Evolutionary conservation across 2,113 vertebrate genomes (phyloP).

Genomic region (Aegotheles bennettii): DNA sequence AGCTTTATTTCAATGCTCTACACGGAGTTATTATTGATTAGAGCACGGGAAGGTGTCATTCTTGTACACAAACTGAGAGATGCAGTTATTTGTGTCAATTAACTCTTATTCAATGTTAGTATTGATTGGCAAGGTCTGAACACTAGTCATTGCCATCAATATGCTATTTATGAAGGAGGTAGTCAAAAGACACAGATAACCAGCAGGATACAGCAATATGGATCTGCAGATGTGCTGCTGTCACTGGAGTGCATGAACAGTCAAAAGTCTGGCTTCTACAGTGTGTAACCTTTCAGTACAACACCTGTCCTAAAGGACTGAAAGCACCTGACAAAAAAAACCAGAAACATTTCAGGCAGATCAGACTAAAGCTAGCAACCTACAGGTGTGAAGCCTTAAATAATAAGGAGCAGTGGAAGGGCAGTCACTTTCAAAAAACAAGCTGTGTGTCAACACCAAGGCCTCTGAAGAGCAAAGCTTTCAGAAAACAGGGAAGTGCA

Average conservation of each 20-base stretch:
- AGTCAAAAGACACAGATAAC: conserved; percentile 56
- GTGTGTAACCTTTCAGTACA: conserved; percentile 16
- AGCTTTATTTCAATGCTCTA: conserved; percentile 64
- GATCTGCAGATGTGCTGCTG: conserved; percentile 53
- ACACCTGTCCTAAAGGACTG: conserved; percentile 11
- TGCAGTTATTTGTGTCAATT: conserved; percentile 78
- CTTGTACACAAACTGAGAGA: conserved; percentile 66
- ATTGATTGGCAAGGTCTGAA: conserved; percentile 82
- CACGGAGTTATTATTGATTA: conserved; percentile 80
- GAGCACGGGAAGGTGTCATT: conserved; percentile 71
- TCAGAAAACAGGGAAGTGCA: conserved; percentile 68
- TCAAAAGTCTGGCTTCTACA: not conserved
- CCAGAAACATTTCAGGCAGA: not conserved
- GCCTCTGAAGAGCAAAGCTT: conserved; percentile 71
- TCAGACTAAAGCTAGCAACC: conserved; percentile 58
- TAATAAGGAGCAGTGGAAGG: conserved; percentile 61
- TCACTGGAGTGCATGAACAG: not conserved
- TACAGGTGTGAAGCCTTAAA: conserved; percentile 60
- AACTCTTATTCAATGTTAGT: conserved; percentile 73
- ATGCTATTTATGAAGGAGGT: conserved; percentile 71
- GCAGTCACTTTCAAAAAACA: conserved; percentile 48
- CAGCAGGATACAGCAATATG: conserved; percentile 25
- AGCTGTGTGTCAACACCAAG: conserved; percentile 52
- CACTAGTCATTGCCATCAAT: conserved; percentile 80
- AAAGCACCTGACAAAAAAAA: not conserved